Percentiles rank a stretch among this genome's conserved stretches.
Evolutionary conservation across 2,888 invertebrate genomes (phyloP).

Genomic region (Strigamia transsilvanica): DNA sequence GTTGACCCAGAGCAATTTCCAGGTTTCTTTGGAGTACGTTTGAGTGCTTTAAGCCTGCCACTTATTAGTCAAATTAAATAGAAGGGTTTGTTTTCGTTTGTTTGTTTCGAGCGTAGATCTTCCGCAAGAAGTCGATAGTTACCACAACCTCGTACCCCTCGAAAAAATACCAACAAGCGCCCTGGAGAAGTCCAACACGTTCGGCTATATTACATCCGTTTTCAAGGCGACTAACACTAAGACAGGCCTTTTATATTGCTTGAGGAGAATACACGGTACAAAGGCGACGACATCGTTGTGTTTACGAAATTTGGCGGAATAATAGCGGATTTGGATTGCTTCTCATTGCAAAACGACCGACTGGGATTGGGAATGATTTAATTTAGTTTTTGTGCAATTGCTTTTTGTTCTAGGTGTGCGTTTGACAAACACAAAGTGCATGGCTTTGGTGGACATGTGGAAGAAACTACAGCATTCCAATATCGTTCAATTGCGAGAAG

Average conservation of each 20-base stretch:
- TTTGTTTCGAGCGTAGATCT: constrained; percentile 69
- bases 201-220: constrained; percentile 80
- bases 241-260: constrained; percentile 83
- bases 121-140: constrained; percentile 89
- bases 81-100: constrained; percentile 39
- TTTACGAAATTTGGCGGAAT: constrained; percentile 7
- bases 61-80: constrained; percentile 40
- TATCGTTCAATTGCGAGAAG: constrained; percentile 88
- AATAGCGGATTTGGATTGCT: constrained; percentile 15
- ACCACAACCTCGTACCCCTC: constrained; percentile 84
- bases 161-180: constrained; percentile 70
- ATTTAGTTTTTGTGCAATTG: constrained; percentile 37
- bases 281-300: constrained; percentile 1
- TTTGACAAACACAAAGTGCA: constrained; percentile 82
- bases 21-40: constrained; percentile 61
- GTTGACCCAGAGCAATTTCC: constrained; percentile 74
- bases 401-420: constrained; percentile 72
- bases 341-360: too few species aligned
- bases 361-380: too few species aligned
- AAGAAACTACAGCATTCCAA: constrained; percentile 94
- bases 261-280: constrained; percentile 85
- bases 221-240: constrained; percentile 91
- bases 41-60: constrained; percentile 27
- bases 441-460: constrained; percentile 90
- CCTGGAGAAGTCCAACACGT: constrained; percentile 72